Evolutionary conservation across 2,797 vertebrate species (phyloP), one percentile per base, ranked within the genome.

Genomic region (Enoplosus armatus): DNA sequence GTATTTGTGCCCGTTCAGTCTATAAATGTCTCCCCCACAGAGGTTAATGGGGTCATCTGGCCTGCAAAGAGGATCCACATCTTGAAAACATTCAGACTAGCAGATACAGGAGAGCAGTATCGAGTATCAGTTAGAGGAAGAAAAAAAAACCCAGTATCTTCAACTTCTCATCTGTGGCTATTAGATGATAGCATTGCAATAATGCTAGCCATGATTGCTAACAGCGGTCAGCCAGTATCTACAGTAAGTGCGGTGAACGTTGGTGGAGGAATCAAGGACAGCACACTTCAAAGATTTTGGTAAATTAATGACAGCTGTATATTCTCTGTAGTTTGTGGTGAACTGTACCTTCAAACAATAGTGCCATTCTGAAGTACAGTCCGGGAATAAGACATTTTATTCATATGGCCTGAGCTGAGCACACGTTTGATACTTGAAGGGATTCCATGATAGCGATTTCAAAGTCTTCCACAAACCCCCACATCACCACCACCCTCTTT

Each of bases 381-480:
- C 31, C 50, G 43, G 63, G 53, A 71, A 76, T 50, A n/a, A 54
- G 45, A 78, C 56, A 5, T 78, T 86, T 65, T 65, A 53, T 79
- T 83, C 65, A 56, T 60, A 64, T 10, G 58, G 68, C 64, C 14
- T 22, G 71, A 80, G 59, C 59, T n/a, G 29, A 72, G 60, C 61
- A 20, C 58, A 55, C 35, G 47, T 82, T 86, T 82, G 77, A 83
- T 90, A 63, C 77, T 82, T 72, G 39, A 77, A 83, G 61, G 72
- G 70, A 51, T 60, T 76, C 66, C 39, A 51, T 59, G 75, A 87
- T 85, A 82, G 83, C 7, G 20, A 87, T 91, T 91, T 93, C 88
- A 92, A 91, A 93, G 89, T 80, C 71, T 67, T 84, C 73, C 83
- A 82, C 82, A 75, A 85, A 76, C 60, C 86, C 76, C 85, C 86